Evolutionary conservation across 35 echinoderm and acorn worm genomes (phyloP), one percentile per base, ranked within the genome.

Genomic region (Apostichopus parvimensis): DNA sequence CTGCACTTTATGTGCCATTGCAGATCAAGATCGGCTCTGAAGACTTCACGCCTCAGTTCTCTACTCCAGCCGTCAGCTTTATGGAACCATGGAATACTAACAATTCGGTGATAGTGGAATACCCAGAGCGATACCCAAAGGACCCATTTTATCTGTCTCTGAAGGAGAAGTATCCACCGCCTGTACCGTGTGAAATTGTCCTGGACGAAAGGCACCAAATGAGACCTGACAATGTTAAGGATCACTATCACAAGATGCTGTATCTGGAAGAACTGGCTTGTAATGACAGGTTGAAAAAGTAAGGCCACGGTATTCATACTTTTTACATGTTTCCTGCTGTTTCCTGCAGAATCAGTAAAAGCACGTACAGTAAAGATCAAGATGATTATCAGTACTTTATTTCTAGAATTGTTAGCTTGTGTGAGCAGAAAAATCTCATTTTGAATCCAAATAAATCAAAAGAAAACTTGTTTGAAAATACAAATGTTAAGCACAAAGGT

Each of bases 281-380:
- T 14, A 79, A 75, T 73, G 73, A 89, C 28, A 88, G 57, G 22
- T 66, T 93, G 21, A 64, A 93, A 23, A 93, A 77, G 92, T 93
- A 90, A 54, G 88, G 28, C 21, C 9, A 53, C 34, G 1, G 34
- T 4, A 45, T 45, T 45, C 3, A 45, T 45, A 45, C 34, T 2
- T 45, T 45, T 45, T 45, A 45, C 34, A 34, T 34, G 1, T 34
- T 34, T 34, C 28, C 34, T 45, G 34, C 34, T 45, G 34, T 4
- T 45, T 45, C 34, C 34, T 45, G 34, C 34, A 45, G 34, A 45
- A 45, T 45, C 34, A 45, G 34, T 45, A 45, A 45, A 45, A 45
- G 34, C 34, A 45, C 34, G 4, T 3, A 45, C 34, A 45, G 3
- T 45, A 45, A 45, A 45, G 34, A 45, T 45, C 34, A 45, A 45